Evolutionary conservation across 2,888 invertebrate species (phyloP).

Genomic region (Ariolimax columbianus): DNA sequence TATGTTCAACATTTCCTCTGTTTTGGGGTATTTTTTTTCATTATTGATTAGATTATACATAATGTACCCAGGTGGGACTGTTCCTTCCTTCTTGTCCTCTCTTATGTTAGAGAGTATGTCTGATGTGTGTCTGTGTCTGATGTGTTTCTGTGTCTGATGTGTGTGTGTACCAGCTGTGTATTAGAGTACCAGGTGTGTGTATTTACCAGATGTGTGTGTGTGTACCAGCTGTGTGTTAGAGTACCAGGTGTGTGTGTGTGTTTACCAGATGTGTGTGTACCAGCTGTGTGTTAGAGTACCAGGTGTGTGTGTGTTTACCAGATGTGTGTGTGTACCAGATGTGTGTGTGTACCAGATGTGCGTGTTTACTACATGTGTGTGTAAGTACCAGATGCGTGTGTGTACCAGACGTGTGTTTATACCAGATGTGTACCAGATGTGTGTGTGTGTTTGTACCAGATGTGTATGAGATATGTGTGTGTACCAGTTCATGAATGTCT

Average conservation of each 20-base stretch:
- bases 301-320: background rate
- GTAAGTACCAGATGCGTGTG: background rate
- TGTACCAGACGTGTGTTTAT: background rate
- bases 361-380: background rate
- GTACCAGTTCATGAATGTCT: background rate
- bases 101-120: background rate
- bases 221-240: background rate
- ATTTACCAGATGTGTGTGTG: background rate
- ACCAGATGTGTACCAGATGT: background rate
- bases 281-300: too few relatives aligned
- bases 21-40: background rate
- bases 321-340: background rate
- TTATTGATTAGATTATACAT: background rate
- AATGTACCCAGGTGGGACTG: background rate
- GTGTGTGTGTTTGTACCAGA: background rate
- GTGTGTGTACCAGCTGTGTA: too few relatives aligned
- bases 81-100: background rate
- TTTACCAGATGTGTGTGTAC: too few relatives aligned
- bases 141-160: too few relatives aligned
- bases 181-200: background rate
- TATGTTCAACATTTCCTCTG: background rate
- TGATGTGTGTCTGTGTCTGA: background rate
- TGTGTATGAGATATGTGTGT: background rate
- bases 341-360: background rate
- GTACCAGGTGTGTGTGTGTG: too few relatives aligned